A percentile compares a stretch with the other conserved stretches of the same genome.
These are phyloP conservation scores for Tethea ocularis DNA, from an alignment of 2,888 invertebrate species.

Conservation along the genomic window DNA sequence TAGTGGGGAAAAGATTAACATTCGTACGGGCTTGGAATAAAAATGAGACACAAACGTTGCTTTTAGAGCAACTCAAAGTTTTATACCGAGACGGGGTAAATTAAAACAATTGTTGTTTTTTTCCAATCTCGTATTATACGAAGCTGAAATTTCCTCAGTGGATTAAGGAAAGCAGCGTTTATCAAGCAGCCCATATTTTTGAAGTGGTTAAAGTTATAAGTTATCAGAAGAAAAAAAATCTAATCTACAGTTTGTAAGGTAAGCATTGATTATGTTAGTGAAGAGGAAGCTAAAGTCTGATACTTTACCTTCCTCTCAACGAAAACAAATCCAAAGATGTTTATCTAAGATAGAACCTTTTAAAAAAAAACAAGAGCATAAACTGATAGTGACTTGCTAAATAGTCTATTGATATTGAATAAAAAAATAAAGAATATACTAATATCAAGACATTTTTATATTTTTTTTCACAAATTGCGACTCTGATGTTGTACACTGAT, in stretches of 20 bases:
- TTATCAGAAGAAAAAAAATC: not conserved
- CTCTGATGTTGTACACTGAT: no score
- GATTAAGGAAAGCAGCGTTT: not conserved
- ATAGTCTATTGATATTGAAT: no score
- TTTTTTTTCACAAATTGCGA: no score
- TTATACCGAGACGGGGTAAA: conserved; percentile 29
- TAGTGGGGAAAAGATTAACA: conserved; percentile 65
- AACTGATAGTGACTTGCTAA: no score
- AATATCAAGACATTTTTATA: no score
- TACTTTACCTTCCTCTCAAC: no score
- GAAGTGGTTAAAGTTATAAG: not conserved
- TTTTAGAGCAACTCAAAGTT: conserved; percentile 40
- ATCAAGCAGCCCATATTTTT: not conserved
- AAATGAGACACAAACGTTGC: conserved; percentile 48
- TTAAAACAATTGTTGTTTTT: conserved; percentile 13
- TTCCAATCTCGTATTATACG: not conserved
- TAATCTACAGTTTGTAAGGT: not conserved
- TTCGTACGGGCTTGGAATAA: conserved; percentile 63
- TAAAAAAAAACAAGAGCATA: no score
- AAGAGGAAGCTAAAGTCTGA: no score
- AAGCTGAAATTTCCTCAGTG: not conserved
- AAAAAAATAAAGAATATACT: no score
- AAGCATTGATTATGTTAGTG: not conserved
- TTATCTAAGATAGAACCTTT: no score
- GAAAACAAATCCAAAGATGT: not conserved